Percentiles rank a stretch among this genome's conserved stretches.
Evolutionary conservation across 1,140 invertebrate genomes (phyloP).

Genomic region (Zeugodacus cucurbitae): DNA sequence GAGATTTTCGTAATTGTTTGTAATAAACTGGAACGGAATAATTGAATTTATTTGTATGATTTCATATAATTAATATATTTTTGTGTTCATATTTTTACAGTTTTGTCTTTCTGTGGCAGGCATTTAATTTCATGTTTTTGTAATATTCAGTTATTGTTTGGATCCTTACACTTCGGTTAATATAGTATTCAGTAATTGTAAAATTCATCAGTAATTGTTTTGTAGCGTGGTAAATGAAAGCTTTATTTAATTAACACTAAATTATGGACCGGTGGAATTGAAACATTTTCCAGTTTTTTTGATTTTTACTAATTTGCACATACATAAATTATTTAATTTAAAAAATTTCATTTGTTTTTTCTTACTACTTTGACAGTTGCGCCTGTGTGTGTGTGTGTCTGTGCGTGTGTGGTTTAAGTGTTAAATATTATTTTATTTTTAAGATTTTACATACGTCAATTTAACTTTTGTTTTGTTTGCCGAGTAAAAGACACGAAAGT

Average conservation of each 20-base stretch:
- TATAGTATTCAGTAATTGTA: background rate
- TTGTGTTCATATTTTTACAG: constrained; percentile 63
- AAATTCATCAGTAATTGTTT: constrained; percentile 24
- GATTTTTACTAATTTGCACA: background rate
- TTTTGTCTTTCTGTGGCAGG: constrained; percentile 53
- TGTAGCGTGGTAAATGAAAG: constrained; percentile 41
- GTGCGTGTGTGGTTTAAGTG: background rate
- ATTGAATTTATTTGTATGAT: constrained; percentile 60
- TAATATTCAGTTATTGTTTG: constrained; percentile 49
- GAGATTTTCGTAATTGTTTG: background rate
- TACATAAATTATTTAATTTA: constrained; percentile 15
- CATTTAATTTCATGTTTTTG: constrained; percentile 66
- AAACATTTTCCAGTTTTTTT: background rate
- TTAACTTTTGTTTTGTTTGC: constrained; percentile 46
- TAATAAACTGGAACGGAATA: constrained; percentile 60
- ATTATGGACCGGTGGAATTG: constrained; percentile 18
- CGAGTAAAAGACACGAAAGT: constrained; percentile 66
- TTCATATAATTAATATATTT: constrained; percentile 51
- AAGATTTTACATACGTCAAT: constrained; percentile 6
- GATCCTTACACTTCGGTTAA: constrained; percentile 19
- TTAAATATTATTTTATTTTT: background rate
- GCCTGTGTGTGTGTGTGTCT: background rate
- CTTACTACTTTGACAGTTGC: background rate
- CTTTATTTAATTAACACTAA: constrained; percentile 44
- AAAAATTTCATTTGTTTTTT: background rate